Conservation (phyloP, 2,797 vertebrate species). For the Zalophus californianus region DNA sequence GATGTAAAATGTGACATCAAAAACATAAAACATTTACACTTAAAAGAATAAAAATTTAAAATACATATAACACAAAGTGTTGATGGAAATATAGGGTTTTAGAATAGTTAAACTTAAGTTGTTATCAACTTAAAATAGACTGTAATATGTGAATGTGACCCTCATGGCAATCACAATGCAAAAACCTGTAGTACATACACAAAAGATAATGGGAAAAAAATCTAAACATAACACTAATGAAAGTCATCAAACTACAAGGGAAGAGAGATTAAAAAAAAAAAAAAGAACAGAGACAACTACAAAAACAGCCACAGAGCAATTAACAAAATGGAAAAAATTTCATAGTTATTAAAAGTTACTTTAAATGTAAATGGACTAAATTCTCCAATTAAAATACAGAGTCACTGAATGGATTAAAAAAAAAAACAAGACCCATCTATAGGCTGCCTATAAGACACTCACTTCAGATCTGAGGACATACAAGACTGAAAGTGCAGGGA, state of each 20-base stretch:
- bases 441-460: not conserved
- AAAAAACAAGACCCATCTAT: not conserved
- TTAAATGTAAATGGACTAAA: not conserved
- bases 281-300: not conserved
- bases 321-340: not conserved
- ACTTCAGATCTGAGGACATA: not conserved
- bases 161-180: not conserved
- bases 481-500: not conserved
- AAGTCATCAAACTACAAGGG: not conserved
- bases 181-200: not conserved
- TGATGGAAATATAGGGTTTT: not conserved
- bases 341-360: not conserved
- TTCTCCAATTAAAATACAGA: not conserved
- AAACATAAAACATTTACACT: not conserved
- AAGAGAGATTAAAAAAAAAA: not conserved
- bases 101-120: not conserved
- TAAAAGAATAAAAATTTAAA: not conserved
- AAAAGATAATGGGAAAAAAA: not conserved
- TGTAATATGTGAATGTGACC: not conserved
- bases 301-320: not conserved
- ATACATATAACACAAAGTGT: not conserved
- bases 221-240: not conserved
- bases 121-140: not conserved
- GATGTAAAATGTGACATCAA: not conserved
- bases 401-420: not conserved